Conservation (phyloP, 2,113 vertebrate genomes). For the Sander vitreus region DNA sequence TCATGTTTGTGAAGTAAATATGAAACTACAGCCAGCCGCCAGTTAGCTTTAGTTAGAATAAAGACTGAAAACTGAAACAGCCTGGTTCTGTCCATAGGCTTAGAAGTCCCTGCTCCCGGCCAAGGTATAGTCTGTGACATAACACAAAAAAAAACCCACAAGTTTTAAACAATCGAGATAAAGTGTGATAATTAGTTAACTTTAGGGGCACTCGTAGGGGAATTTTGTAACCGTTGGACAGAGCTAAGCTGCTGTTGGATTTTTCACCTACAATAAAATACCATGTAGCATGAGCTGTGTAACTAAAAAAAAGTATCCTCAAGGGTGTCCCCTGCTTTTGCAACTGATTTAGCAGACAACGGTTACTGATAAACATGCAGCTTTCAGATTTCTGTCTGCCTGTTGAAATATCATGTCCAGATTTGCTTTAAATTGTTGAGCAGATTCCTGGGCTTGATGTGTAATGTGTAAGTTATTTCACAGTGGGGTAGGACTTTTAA, state of each 20-base stretch:
- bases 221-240: neutral
- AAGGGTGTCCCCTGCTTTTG: neutral
- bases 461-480: neutral
- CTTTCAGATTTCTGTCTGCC: neutral
- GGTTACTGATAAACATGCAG: neutral
- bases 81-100: neutral
- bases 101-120: neutral
- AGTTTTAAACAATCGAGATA: neutral
- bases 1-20: neutral
- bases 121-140: neutral
- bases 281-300: neutral
- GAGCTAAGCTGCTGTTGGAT: neutral
- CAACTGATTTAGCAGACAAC: neutral
- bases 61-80: neutral
- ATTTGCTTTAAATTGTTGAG: neutral
- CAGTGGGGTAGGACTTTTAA: neutral
- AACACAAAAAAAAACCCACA: neutral
- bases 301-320: neutral
- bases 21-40: neutral
- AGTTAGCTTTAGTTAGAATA: neutral
- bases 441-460: neutral
- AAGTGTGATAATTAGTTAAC: neutral
- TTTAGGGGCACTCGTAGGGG: neutral
- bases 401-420: neutral
- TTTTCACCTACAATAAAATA: neutral